These are phyloP conservation scores for Neelides sp. DNA, from an alignment of 1,140 invertebrate genomes.

Conservation along the genomic window DNA sequence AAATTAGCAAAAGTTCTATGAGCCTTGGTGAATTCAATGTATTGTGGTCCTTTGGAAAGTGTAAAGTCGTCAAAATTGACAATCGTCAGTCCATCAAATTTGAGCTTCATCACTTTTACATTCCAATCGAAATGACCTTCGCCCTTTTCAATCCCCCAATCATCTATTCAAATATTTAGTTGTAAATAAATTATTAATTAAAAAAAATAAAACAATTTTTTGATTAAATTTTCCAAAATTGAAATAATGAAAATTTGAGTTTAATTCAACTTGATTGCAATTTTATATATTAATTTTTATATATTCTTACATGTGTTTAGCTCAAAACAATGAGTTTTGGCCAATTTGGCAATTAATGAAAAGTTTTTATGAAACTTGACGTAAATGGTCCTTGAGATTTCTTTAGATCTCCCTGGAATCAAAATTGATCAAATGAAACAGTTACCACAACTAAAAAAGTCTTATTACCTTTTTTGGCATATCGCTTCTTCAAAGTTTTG, in stretches of 20 bases:
- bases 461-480: neutral
- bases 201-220: neutral
- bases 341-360: constrained; percentile 27
- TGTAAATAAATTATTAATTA: constrained; percentile 1
- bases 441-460: neutral
- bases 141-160: constrained; percentile 19
- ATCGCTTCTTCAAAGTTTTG: neutral
- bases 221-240: neutral
- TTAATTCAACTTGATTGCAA: neutral
- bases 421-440: neutral
- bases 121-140: constrained; percentile 20
- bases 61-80: constrained; percentile 21
- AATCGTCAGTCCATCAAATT: constrained; percentile 21
- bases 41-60: constrained; percentile 14
- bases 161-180: constrained; percentile 10
- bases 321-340: constrained; percentile 26
- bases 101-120: constrained; percentile 11
- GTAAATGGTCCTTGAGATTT: constrained; percentile 7
- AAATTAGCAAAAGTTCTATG: constrained; percentile 13
- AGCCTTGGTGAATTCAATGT: constrained; percentile 10
- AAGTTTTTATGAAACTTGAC: constrained; percentile 26
- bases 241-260: constrained; percentile 1
- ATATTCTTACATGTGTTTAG: constrained; percentile 20
- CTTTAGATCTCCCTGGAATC: too few relatives aligned
- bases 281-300: neutral